These are phyloP conservation scores for Brachypalpus laphriformis DNA, from an alignment of 2,888 invertebrate species.

Conservation along the genomic window DNA sequence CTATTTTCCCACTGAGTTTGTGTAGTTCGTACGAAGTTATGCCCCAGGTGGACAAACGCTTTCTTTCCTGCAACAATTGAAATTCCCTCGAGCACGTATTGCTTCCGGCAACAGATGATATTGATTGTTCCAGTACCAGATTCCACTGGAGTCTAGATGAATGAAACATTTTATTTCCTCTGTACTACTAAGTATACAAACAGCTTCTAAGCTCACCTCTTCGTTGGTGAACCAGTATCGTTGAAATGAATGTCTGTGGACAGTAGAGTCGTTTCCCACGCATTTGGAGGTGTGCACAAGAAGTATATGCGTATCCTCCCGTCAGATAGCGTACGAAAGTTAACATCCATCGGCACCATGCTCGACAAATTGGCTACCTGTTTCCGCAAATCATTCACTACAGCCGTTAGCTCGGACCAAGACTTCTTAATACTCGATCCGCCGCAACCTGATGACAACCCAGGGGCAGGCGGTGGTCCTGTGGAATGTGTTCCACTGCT, in stretches of 20 bases:
- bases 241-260: constrained; percentile 91
- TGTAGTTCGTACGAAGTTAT: constrained; percentile 97
- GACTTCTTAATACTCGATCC: constrained; percentile 82
- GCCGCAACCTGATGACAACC: no score
- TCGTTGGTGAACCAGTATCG: constrained; percentile 75
- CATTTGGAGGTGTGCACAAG: constrained; percentile 92
- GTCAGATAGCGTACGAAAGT: constrained; percentile 90
- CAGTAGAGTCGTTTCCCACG: constrained; percentile 94
- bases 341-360: constrained; percentile 92
- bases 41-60: constrained; percentile 95
- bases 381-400: constrained; percentile 91
- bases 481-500: constrained; percentile 70
- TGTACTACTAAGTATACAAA: no score
- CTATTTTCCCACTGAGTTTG: constrained; percentile 90
- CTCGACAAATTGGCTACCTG: constrained; percentile 90
- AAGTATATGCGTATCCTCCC: constrained; percentile 94
- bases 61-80: constrained; percentile 94
- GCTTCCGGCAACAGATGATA: constrained; percentile 86
- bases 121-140: constrained; percentile 91
- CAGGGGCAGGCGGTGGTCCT: constrained; percentile 40
- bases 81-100: constrained; percentile 91
- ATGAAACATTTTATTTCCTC: not conserved
- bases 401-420: constrained; percentile 91
- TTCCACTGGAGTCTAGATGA: constrained; percentile 88
- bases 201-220: constrained; percentile 19